These are phyloP conservation scores for Poeciliopsis presidionis DNA, from an alignment of 2,797 vertebrate genomes.

Conservation along the genomic window DNA sequence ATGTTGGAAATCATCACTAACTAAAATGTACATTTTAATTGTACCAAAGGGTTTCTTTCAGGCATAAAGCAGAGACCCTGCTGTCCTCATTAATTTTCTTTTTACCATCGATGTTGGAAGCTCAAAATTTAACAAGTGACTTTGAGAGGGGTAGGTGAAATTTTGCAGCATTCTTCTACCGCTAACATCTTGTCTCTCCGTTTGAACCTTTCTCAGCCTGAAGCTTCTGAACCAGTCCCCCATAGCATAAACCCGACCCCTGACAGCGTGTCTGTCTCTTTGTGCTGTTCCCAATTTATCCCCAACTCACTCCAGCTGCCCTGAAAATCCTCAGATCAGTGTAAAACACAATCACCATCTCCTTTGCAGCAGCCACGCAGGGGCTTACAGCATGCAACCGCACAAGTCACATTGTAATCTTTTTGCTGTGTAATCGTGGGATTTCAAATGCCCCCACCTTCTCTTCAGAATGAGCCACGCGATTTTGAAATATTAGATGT, in stretches of 20 bases:
- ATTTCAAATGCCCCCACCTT: slow-evolving; percentile 62
- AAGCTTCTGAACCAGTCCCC: slow-evolving; percentile 37
- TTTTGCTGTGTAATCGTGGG: slow-evolving; percentile 73
- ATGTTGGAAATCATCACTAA: background rate
- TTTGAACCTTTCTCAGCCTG: slow-evolving; percentile 39
- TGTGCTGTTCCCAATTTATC: slow-evolving; percentile 57
- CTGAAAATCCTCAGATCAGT: slow-evolving; percentile 72
- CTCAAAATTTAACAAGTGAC: slow-evolving; percentile 23
- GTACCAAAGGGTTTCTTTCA: background rate
- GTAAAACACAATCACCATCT: slow-evolving; percentile 67
- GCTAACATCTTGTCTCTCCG: slow-evolving; percentile 26
- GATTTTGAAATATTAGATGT: slow-evolving; percentile 65
- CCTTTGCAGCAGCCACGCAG: slow-evolving; percentile 39
- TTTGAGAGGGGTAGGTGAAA: slow-evolving; percentile 25
- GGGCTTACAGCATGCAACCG: slow-evolving; percentile 64
- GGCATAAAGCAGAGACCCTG: background rate
- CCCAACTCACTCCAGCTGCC: slow-evolving; percentile 48
- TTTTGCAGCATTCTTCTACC: slow-evolving; percentile 23
- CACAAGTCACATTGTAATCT: slow-evolving; percentile 77
- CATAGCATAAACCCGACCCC: slow-evolving; percentile 23
- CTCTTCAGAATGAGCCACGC: slow-evolving; percentile 40
- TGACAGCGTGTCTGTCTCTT: slow-evolving; percentile 60
- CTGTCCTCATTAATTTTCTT: background rate
- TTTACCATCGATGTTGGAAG: background rate
- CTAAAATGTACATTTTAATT: background rate